Evolutionary conservation across 35 echinoderm and acorn worm species (phyloP), one percentile per base, ranked within the genome.

Genomic region (Ophioderma brevispina): DNA sequence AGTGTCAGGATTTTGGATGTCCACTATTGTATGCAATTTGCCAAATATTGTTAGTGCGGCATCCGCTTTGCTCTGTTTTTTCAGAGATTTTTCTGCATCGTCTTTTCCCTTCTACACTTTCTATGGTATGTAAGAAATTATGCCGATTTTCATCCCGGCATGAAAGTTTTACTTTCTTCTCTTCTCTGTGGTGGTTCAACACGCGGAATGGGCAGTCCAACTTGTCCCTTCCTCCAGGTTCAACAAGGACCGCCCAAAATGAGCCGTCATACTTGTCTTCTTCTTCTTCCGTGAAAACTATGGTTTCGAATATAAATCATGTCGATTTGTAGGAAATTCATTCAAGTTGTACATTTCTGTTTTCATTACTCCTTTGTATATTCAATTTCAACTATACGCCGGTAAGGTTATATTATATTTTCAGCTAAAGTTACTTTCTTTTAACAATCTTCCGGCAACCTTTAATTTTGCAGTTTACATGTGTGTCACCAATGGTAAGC

Each of bases 341-440:
- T 70, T 34, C 21, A 18, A 13, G 77, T 25, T 39, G 28, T 80
- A 35, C 33, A 31, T 31, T 31, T 31, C 17, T 84, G 56, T n/a
- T n/a, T n/a, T 18, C 75, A 75, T 21, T 30, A 35, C 13, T 83
- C 76, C 77, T 92, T 56, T 35, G 56, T 86, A 25, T 34, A 52
- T 64, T 86, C 82, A n/a, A n/a, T n/a, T n/a, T n/a, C n/a, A n/a
- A 86, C 90, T 86, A 34, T 80, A 31, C 30, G 90, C 76, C 0
- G 90, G 90, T 38, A 92, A 31, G 0, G 56, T 50, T 15, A 78
- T n/a, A n/a, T n/a, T n/a, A n/a, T 80, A 19, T 31, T 46, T 31
- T 85, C 82, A n/a, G 52, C 80, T 14, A 92, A 31, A 5, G 78
- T 33, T 86, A 75, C 78, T 81, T 79, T 17, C 31, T 82, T 33